Conservation (phyloP, 2,888 invertebrate genomes). For the Eumerus sabulonum region DNA sequence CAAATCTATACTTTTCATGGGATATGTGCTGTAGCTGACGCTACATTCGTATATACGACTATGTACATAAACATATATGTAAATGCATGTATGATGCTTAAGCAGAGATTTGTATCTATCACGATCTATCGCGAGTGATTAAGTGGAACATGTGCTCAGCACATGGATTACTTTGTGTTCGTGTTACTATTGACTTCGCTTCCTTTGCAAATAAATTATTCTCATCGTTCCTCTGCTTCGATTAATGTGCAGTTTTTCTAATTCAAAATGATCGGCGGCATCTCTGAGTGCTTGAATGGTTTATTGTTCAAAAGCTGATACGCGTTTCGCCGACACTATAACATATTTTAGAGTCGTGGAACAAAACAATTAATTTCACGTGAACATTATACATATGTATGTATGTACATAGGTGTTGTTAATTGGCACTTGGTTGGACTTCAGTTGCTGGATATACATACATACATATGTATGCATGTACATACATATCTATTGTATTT, state of each 20-base stretch:
- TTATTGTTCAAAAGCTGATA: conserved; percentile 18
- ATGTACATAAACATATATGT: too few species aligned
- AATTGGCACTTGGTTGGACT: neutral
- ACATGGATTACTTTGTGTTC: too few species aligned
- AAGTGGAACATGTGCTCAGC: too few species aligned
- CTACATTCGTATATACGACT: too few species aligned
- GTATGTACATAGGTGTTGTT: neutral
- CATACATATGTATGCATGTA: neutral
- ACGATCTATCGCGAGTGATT: too few species aligned
- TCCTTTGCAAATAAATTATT: neutral
- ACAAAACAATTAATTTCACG: neutral
- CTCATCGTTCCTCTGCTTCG: conserved; percentile 5
- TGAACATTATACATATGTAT: too few species aligned
- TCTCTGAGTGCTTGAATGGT: conserved; percentile 1
- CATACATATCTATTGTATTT: neutral
- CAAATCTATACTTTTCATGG: too few species aligned
- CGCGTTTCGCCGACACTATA: conserved; percentile 12
- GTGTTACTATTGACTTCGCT: too few species aligned
- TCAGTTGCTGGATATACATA: neutral
- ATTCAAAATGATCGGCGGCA: conserved; percentile 16
- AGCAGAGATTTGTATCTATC: too few species aligned
- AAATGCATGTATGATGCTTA: too few species aligned
- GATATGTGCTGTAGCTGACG: too few species aligned
- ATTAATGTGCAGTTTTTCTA: conserved; percentile 14
- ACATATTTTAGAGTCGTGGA: neutral